phyloP scores from a whole-genome alignment of 2,888 invertebrate genomes.

The Orthonychiurus folsomi region DNA sequence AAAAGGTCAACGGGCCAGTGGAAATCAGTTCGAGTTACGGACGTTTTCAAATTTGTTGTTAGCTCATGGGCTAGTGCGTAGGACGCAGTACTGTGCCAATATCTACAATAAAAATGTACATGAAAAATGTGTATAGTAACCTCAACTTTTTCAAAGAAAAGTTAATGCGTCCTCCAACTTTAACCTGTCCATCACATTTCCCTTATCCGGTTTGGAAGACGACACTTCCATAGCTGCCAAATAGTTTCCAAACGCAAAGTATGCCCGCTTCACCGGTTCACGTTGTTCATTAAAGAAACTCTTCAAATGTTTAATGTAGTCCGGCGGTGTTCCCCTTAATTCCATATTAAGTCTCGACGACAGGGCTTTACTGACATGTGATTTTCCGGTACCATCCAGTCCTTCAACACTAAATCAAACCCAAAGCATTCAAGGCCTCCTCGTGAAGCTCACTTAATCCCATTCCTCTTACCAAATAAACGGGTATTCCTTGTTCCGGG shows the following conservation, averaged over 20 bases:
- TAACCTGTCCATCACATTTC: slow-evolving; percentile 48
- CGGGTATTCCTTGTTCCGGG: too few relatives aligned
- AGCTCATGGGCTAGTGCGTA: slow-evolving; percentile 45
- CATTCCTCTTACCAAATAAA: too few relatives aligned
- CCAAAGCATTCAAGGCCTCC: too few relatives aligned
- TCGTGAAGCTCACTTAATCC: too few relatives aligned
- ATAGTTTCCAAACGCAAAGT: slow-evolving; percentile 48
- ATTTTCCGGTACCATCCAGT: slow-evolving; percentile 48
- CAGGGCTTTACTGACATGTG: slow-evolving; percentile 44
- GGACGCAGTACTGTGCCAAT: slow-evolving; percentile 49
- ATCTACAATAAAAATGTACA: slow-evolving; percentile 41
- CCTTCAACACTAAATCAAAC: too few relatives aligned
- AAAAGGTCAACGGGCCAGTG: slow-evolving; percentile 47
- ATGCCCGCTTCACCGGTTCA: slow-evolving; percentile 44
- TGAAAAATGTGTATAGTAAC: background rate
- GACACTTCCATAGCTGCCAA: slow-evolving; percentile 45
- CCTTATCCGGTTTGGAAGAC: slow-evolving; percentile 41
- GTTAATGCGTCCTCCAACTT: background rate
- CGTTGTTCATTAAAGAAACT: slow-evolving; percentile 43
- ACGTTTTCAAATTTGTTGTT: slow-evolving; percentile 34
- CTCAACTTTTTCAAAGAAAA: background rate
- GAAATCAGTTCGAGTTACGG: slow-evolving; percentile 42
- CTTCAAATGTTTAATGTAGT: slow-evolving; percentile 43
- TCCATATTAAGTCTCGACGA: slow-evolving; percentile 43
- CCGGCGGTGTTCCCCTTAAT: slow-evolving; percentile 45